Evolutionary conservation across 2,888 invertebrate genomes (phyloP), one percentile per base, ranked within the genome.

Genomic region (Anticlea derivata): DNA sequence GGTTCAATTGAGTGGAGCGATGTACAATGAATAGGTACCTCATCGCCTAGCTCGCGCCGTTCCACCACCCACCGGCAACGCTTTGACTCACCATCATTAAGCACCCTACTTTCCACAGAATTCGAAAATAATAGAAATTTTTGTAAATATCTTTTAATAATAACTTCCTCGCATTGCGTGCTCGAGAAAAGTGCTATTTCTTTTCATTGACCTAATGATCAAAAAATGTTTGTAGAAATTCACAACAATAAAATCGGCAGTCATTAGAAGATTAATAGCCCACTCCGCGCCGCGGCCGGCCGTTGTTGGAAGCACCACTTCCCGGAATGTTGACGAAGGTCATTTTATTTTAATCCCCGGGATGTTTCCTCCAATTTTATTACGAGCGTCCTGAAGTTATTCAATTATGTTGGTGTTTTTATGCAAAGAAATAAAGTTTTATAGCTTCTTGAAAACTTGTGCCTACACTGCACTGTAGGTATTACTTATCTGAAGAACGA

Each of bases 111-210:
- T 71, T 68, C 69, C 67, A 64, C 66, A 61, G 50, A 71, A 70
- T 70, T 75, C 61, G 65, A 69, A 72, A 76, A 76, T 80, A 79
- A 77, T 73, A 75, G 69, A 65, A 72, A 76, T 77, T 75, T 61
- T 77, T 77, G 61, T 68, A 73, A 69, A 73, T 73, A 61, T 65
- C 70, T 73, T 72, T 76, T 73, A 77, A 75, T 79, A 77, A 78
- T 71, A 75, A 76, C 74, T 77, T 79, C 67, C 68, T 63, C 63
- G 57, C 59, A 67, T 74, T 60, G 73, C 73, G 73, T 75, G 75
- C 66, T 52, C 53, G 49, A 56, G 26, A 54, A 59, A 55, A 46
- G 17, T 38, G 55, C 50, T 50, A 50, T 45, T 55, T 50, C 13
- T 38, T 49, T 53, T 53, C 39, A 53, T 59, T 51, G 41, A 49